Conservation (phyloP, 2,888 invertebrate species). For the Amphipoea oculea region DNA sequence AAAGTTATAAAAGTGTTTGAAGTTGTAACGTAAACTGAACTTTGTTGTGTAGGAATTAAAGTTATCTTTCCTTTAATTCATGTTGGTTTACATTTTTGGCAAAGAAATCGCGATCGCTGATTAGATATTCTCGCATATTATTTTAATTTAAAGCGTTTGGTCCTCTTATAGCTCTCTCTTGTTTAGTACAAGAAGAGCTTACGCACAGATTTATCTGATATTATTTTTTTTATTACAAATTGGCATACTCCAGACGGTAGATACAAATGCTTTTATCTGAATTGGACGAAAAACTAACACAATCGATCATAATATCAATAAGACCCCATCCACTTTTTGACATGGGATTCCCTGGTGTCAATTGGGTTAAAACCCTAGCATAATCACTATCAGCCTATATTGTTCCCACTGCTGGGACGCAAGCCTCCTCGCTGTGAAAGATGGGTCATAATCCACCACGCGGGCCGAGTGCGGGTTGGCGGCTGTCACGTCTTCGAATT, state of each 20-base stretch:
- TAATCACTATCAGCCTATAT: neutral
- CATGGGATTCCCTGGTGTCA: neutral
- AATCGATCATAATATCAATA: neutral
- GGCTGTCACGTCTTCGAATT: neutral
- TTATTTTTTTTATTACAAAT: neutral
- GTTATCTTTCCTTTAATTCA: too few species aligned
- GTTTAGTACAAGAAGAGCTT: neutral
- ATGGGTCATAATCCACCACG: too few species aligned
- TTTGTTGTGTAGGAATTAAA: too few species aligned
- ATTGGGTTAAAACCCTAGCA: neutral
- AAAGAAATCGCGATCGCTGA: too few species aligned
- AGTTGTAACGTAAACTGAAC: too few species aligned
- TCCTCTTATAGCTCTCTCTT: neutral
- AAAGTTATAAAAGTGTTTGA: too few species aligned
- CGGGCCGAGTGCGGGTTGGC: too few species aligned
- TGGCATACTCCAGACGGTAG: neutral
- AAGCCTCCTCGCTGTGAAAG: too few species aligned
- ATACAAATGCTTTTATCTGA: constrained; percentile 18
- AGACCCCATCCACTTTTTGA: neutral
- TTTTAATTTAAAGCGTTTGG: neutral
- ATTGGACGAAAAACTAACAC: constrained; percentile 5
- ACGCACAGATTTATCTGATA: neutral
- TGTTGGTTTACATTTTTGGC: too few species aligned
- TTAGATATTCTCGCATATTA: neutral
- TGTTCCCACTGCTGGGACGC: too few species aligned